Conservation (phyloP, 2,113 vertebrate genomes). For the Isichthys henryi region DNA sequence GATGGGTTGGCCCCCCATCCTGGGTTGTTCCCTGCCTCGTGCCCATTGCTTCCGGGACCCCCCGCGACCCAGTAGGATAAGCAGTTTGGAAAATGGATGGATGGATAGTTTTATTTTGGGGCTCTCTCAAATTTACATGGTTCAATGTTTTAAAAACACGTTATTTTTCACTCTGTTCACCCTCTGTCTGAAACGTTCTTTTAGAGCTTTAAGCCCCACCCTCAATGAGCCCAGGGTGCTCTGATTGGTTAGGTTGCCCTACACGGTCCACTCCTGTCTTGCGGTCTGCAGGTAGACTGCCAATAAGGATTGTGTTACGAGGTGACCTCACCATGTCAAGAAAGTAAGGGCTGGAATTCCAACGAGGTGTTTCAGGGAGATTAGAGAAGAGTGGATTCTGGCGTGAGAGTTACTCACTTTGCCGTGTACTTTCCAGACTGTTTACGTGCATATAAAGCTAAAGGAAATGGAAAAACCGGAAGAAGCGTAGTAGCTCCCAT, state of each 20-base stretch:
- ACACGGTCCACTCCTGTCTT: not conserved
- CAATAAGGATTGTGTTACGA: not conserved
- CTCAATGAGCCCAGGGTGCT: not conserved
- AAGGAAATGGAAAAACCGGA: not conserved
- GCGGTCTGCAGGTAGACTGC: not conserved
- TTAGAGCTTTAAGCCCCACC: not conserved
- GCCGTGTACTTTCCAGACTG: not conserved
- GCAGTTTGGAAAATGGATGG: no score
- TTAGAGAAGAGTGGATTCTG: not conserved
- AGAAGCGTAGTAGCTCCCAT: not conserved
- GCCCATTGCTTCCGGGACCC: no score
- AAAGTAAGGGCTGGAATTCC: not conserved
- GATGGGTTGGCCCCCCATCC: no score
- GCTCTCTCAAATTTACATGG: not conserved
- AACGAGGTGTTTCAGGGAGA: not conserved
- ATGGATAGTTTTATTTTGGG: not conserved
- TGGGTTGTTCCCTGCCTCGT: no score
- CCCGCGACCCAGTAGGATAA: no score
- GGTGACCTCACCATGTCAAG: not conserved
- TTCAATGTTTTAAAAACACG: not conserved
- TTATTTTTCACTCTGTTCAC: not conserved
- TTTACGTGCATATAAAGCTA: not conserved
- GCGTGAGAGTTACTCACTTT: not conserved
- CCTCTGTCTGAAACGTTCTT: not conserved
- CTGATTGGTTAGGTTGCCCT: not conserved